phyloP scores from a whole-genome alignment of 1,140 invertebrate genomes.

The Ridgeia piscesae region DNA sequence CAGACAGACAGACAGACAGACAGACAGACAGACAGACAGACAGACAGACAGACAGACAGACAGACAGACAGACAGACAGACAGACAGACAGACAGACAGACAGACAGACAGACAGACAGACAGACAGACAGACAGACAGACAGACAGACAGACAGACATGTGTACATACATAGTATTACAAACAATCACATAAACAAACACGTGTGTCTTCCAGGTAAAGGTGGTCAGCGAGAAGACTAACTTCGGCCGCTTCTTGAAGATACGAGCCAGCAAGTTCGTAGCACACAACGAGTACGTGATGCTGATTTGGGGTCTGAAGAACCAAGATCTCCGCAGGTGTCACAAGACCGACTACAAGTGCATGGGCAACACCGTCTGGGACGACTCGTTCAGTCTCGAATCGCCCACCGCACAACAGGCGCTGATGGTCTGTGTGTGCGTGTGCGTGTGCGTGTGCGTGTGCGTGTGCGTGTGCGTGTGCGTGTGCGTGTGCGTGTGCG shows the following conservation, averaged over 20 bases:
- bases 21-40: too few species aligned
- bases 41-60: too few species aligned
- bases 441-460: too few species aligned
- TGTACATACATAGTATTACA: too few species aligned
- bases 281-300: constrained; percentile 22
- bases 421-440: constrained; percentile 29
- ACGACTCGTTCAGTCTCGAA: constrained; percentile 37
- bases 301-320: constrained; percentile 39
- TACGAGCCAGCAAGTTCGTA: constrained; percentile 11
- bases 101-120: too few species aligned
- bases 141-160: too few species aligned
- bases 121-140: too few species aligned
- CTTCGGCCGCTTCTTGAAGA: constrained; percentile 24
- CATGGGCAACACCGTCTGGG: constrained; percentile 29
- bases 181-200: too few species aligned
- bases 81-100: too few species aligned
- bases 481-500: not conserved
- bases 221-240: constrained; percentile 24
- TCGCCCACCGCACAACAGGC: constrained; percentile 32
- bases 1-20: too few species aligned
- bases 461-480: not conserved
- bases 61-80: too few species aligned
- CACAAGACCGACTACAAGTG: constrained; percentile 35
- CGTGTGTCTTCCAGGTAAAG: constrained; percentile 27
- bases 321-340: constrained; percentile 36